phyloP scores from a whole-genome alignment of 2,888 invertebrate genomes.

The Acanthosepion esculentum region DNA sequence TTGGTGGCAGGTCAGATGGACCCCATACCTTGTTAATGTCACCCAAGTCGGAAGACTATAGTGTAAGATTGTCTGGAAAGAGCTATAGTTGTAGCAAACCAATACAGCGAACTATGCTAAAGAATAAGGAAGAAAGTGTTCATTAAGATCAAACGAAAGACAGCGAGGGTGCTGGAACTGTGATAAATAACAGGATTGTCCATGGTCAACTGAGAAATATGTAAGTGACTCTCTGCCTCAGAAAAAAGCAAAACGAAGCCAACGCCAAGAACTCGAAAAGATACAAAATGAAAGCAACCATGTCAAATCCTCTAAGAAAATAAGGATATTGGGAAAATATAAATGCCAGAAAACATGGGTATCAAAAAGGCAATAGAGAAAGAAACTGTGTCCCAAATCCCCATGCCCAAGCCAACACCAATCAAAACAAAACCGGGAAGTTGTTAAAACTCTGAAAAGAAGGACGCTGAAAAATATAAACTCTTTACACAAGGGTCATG shows the following conservation, averaged over 20 bases:
- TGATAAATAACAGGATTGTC: not conserved
- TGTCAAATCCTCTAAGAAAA: not conserved
- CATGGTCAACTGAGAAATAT: not conserved
- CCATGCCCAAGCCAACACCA: not conserved
- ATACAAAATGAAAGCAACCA: not conserved
- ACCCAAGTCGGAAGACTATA: not conserved
- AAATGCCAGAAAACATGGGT: not conserved
- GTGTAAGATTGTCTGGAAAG: not conserved
- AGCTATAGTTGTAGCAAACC: not conserved
- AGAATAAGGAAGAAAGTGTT: not conserved
- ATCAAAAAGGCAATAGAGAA: not conserved
- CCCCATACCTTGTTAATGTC: not conserved
- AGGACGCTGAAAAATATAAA: not conserved
- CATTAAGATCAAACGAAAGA: not conserved
- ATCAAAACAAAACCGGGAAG: too few relatives aligned
- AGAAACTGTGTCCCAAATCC: not conserved
- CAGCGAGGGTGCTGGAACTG: not conserved
- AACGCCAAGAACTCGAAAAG: not conserved
- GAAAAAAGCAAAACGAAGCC: not conserved
- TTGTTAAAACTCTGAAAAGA: not conserved
- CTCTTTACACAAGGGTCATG: not conserved
- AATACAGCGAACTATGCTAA: not conserved
- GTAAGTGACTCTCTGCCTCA: not conserved
- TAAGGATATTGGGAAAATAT: not conserved
- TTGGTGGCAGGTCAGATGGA: not conserved